phyloP scores from a whole-genome alignment of 2,113 vertebrate species.

The Anguilla japonica region DNA sequence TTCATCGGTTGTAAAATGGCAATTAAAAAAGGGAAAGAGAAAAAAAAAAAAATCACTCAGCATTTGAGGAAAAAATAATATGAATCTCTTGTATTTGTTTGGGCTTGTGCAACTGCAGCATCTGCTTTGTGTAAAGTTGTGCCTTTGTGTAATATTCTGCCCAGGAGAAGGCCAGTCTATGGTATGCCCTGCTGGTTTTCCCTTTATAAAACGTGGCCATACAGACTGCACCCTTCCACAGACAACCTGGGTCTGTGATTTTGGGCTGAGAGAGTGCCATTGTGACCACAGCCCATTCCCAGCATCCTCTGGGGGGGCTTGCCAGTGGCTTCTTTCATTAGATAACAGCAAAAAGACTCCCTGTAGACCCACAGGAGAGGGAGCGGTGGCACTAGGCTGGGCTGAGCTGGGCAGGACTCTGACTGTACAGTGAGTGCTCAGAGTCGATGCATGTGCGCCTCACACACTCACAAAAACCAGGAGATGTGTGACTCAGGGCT shows the following conservation, averaged over 20 bases:
- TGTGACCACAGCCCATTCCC: not conserved
- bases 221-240: not conserved
- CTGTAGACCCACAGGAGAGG: not conserved
- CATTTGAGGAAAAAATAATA: conserved; percentile 38
- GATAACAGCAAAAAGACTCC: conserved; percentile 1
- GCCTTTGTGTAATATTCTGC: not conserved
- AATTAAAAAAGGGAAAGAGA: conserved; percentile 68
- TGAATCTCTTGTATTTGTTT: conserved; percentile 12
- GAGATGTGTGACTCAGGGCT: not conserved
- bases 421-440: too few relatives aligned
- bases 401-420: not conserved
- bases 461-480: not conserved
- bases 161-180: not conserved
- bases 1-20: conserved; percentile 62
- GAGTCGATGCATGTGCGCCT: not conserved
- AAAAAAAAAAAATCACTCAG: conserved; percentile 71
- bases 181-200: not conserved
- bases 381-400: not conserved
- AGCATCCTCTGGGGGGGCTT: not conserved
- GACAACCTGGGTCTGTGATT: not conserved
- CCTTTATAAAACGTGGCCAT: conserved; percentile 8
- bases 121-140: conserved; percentile 3
- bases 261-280: not conserved
- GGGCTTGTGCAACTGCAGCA: not conserved
- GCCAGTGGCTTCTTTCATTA: not conserved